Conservation (phyloP, 2,113 vertebrate genomes). For the Orcinus orca region DNA sequence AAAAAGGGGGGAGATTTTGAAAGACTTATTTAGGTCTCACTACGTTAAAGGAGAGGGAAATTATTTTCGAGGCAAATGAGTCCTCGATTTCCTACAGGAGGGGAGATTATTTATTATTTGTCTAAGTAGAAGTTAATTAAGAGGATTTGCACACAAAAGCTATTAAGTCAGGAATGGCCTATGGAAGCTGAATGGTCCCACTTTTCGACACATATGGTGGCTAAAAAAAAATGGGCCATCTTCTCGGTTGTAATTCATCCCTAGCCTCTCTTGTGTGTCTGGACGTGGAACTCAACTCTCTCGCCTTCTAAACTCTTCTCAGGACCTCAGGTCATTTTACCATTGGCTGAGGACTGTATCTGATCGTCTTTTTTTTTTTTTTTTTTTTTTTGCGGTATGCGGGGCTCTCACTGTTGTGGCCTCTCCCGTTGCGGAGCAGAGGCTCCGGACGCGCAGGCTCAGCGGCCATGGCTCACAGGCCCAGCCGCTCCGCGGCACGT, state of each 20-base stretch:
- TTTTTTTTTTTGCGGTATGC: no score
- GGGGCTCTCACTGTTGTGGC: no score
- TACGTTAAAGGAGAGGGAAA: background rate
- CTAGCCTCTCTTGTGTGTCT: background rate
- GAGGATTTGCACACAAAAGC: background rate
- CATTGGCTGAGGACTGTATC: background rate
- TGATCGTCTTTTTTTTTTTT: background rate
- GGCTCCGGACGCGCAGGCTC: no score
- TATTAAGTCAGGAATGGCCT: background rate
- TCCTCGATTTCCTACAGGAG: background rate
- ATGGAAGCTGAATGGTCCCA: background rate
- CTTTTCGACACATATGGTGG: background rate
- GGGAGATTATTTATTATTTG: background rate
- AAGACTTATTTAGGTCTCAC: background rate
- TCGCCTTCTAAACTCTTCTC: background rate
- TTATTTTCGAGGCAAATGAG: background rate
- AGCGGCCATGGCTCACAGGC: no score
- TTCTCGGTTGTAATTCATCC: background rate
- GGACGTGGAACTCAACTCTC: background rate
- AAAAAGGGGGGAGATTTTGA: background rate
- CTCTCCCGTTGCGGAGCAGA: no score
- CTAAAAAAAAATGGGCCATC: background rate
- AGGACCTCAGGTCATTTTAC: background rate
- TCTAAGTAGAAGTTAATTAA: background rate
- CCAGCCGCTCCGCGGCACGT: no score